Conservation (phyloP, 2,113 vertebrate species). For the Circaetus gallicus region DNA sequence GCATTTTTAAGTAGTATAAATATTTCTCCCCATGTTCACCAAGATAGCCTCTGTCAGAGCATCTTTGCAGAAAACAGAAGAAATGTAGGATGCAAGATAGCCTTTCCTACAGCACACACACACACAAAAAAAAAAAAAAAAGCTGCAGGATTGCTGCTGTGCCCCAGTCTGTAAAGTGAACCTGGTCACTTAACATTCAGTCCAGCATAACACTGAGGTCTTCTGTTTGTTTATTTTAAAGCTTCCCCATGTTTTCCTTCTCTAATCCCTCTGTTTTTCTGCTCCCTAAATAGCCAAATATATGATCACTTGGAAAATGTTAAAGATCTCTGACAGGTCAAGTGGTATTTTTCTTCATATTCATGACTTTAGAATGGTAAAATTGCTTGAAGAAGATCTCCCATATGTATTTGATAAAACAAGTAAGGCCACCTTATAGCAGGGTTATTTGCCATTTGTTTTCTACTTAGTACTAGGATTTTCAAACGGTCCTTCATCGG, state of each 20-base stretch:
- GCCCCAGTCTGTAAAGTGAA: not conserved
- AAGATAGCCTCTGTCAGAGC: not conserved
- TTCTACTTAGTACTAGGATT: not conserved
- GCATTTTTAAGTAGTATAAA: not conserved
- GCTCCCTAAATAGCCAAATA: not conserved
- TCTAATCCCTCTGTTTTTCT: not conserved
- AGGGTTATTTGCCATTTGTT: not conserved
- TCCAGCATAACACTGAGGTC: not conserved
- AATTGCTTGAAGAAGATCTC: not conserved
- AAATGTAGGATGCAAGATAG: fast-evolving
- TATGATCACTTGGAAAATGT: not conserved
- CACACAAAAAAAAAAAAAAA: not conserved
- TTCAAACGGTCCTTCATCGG: not conserved
- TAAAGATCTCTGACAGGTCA: not conserved
- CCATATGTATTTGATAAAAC: not conserved
- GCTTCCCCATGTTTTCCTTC: not conserved
- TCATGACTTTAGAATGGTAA: not conserved
- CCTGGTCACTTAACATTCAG: not conserved
- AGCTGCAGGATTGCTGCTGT: not conserved
- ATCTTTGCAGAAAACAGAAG: not conserved
- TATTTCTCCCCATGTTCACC: not conserved
- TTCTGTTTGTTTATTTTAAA: not conserved
- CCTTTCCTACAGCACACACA: not conserved
- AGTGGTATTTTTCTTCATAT: not conserved
- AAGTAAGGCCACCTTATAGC: not conserved